These are phyloP conservation scores for Acronicta aceris DNA, from an alignment of 2,888 invertebrate species.

Conservation along the genomic window DNA sequence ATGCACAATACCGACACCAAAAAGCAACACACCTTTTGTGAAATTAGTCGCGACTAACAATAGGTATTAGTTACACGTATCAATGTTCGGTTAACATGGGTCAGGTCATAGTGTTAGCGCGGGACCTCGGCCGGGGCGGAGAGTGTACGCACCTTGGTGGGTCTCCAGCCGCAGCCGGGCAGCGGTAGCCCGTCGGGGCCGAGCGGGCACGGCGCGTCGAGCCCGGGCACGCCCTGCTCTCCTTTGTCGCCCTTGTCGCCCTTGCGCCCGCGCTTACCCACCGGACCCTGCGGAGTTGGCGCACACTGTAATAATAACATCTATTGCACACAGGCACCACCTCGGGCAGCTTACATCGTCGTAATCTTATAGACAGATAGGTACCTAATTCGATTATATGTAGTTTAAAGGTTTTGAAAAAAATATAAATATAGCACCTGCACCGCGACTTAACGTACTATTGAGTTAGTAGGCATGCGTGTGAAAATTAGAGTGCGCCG, in stretches of 20 bases:
- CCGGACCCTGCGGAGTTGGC: conserved; percentile 91
- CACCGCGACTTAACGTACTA: conserved; percentile 14
- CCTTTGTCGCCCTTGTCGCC: conserved; percentile 98
- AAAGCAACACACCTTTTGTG: not conserved
- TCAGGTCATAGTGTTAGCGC: conserved; percentile 4
- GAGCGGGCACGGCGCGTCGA: conserved; percentile 99
- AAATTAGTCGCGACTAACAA: conserved; percentile 17
- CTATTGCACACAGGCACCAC: conserved; percentile 21
- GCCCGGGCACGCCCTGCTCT: conserved; percentile 98
- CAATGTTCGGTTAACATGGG: not conserved
- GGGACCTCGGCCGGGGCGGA: not conserved
- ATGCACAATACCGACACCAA: conserved; percentile 41
- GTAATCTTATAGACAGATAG: too few species aligned
- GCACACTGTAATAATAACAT: conserved; percentile 52
- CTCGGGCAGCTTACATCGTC: conserved; percentile 9
- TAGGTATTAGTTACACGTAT: not conserved
- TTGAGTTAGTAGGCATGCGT: conserved; percentile 51
- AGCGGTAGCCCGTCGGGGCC: conserved; percentile 98
- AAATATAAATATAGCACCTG: conserved; percentile 30
- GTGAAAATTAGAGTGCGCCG: conserved; percentile 50
- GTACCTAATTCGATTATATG: too few species aligned
- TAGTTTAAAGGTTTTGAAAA: not conserved
- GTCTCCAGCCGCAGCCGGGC: conserved; percentile 98
- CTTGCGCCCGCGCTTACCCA: conserved; percentile 96
- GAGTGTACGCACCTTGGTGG: conserved; percentile 91